Percentiles rank a stretch among this genome's conserved stretches.
phyloP scores from a whole-genome alignment of 53 echinoderm and acorn worm genomes.

The Hippasteria phrygiana region DNA sequence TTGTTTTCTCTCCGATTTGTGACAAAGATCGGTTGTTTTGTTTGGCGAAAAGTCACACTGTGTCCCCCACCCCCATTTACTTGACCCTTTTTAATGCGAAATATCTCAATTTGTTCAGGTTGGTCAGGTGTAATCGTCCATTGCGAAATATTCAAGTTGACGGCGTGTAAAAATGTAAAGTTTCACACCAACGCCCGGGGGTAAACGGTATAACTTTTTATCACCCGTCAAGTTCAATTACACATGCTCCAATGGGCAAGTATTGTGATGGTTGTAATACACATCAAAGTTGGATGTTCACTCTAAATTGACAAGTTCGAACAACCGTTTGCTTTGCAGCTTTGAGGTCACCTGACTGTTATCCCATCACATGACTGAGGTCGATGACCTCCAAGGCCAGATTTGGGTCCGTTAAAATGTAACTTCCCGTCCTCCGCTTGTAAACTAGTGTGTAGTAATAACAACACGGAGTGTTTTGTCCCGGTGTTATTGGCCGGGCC shows the following conservation, averaged over 20 bases:
- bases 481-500: constrained; percentile 52
- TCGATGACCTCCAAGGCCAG: constrained; percentile 16
- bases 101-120: too few relatives aligned
- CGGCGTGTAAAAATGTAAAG: not conserved
- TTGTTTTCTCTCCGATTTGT: too few relatives aligned
- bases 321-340: not conserved
- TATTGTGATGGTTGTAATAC: not conserved
- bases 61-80: too few relatives aligned
- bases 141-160: not conserved
- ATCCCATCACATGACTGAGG: constrained; percentile 31
- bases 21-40: too few relatives aligned
- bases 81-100: too few relatives aligned
- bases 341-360: not conserved
- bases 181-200: constrained; percentile 3
- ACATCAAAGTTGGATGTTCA: not conserved
- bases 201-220: not conserved
- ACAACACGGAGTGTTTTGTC: not conserved
- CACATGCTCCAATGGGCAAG: not conserved
- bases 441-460: not conserved
- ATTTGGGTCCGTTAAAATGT: not conserved
- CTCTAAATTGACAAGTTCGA: not conserved
- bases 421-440: not conserved
- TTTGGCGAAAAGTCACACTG: too few relatives aligned
- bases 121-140: not conserved
- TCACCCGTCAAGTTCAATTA: constrained; percentile 45